Evolutionary conservation across 1,140 invertebrate species (phyloP), one percentile per base, ranked within the genome.

Genomic region (Drosophila simulans): DNA sequence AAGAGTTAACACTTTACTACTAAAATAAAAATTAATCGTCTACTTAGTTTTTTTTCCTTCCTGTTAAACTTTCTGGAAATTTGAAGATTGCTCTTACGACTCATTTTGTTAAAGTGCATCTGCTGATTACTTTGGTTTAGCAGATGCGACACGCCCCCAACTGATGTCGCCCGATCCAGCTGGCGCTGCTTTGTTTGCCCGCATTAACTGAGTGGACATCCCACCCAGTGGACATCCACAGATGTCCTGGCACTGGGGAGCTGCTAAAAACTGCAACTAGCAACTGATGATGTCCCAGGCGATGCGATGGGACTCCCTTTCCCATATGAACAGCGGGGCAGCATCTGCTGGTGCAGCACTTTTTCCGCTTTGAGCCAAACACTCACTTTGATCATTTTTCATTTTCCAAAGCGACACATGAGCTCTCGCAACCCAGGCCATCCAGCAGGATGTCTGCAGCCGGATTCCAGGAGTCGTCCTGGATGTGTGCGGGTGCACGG

Each of bases 341-440:
- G 60, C 82, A 81, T 63, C 70, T 82, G 79, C 83, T 79, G 76
- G 20, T 75, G 70, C 63, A 53, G 56, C 73, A 77, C 39, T 71
- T 75, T 75, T 52, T 48, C 57, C 57, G 68, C 83, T 86, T 88
- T 59, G 62, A 72, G 79, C 65, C 83, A 86, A 83, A 89, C 83
- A 86, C 83, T 86, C 79, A 83, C 84, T 86, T 86, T 86, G 83
- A 86, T 86, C 83, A 86, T 86, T 86, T 86, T 88, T 86, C 83
- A 86, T 86, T 86, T 88, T 70, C 56, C 56, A 35, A 60, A 45
- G 71, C 77, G 83, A 89, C 83, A 86, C 71, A 89, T 89, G 79
- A 83, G 79, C 59, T 78, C 60, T 51, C 54, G 65, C 46, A 59
- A 56, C 51, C 40, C 64, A 10, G 31, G 31, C 7, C 31, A 58